phyloP scores from a whole-genome alignment of 2,113 vertebrate species.

The Capreolus pygargus region DNA sequence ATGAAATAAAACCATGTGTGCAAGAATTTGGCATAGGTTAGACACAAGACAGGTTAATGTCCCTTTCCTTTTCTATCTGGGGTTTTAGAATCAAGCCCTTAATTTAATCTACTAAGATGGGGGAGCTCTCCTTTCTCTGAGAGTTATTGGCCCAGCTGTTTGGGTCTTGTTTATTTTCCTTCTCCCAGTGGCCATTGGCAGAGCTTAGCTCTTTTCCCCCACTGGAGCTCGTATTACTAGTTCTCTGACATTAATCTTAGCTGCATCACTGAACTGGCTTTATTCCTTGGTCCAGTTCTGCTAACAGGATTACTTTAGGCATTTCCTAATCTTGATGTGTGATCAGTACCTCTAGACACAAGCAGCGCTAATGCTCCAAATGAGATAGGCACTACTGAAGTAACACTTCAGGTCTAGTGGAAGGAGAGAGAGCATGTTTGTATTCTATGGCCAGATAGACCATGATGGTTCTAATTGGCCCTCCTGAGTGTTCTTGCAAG shows the following conservation, averaged over 20 bases:
- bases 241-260: conserved; percentile 60
- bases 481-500: conserved; percentile 70
- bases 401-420: conserved; percentile 40
- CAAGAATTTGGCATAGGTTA: background rate
- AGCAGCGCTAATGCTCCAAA: conserved; percentile 25
- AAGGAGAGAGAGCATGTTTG: conserved; percentile 51
- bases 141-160: conserved; percentile 9
- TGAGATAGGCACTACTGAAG: conserved; percentile 44
- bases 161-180: conserved; percentile 35
- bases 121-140: background rate
- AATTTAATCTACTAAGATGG: conserved; percentile 20
- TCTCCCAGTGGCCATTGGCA: background rate
- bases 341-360: conserved; percentile 54
- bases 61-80: conserved; percentile 34
- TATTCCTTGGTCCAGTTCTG: conserved; percentile 28
- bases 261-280: conserved; percentile 47
- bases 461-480: conserved; percentile 66
- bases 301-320: conserved; percentile 65
- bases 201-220: conserved; percentile 18
- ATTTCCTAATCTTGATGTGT: conserved; percentile 65
- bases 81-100: conserved; percentile 31
- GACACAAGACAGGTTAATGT: background rate
- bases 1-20: conserved; percentile 21
- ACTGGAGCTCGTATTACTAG: conserved; percentile 41
- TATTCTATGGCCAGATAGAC: conserved; percentile 32